phyloP scores from a whole-genome alignment of 2,797 vertebrate genomes.

The Pelobates cultripes region DNA sequence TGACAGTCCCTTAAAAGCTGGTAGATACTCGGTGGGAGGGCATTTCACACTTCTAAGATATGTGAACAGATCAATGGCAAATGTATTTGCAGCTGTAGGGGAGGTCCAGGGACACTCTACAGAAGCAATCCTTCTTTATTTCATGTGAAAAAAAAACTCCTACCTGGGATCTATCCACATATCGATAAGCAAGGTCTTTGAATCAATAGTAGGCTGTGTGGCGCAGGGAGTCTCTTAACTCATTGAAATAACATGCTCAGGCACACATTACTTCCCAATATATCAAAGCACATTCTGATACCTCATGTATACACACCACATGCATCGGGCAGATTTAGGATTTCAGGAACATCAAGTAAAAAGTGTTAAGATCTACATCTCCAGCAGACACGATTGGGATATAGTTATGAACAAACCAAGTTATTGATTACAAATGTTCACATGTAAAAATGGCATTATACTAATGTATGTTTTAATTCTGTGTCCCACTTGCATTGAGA shows the following conservation, averaged over 20 bases:
- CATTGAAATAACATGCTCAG: not conserved
- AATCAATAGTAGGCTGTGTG: not conserved
- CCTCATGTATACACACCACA: not conserved
- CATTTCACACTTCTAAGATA: slow-evolving; percentile 1
- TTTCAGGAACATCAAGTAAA: too few relatives aligned
- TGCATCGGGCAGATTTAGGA: too few relatives aligned
- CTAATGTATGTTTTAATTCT: too few relatives aligned
- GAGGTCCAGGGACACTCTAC: not conserved
- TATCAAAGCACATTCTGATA: not conserved
- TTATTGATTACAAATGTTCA: too few relatives aligned
- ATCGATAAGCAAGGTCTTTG: not conserved
- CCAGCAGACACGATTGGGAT: too few relatives aligned
- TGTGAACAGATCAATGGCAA: slow-evolving; percentile 5
- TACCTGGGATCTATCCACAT: slow-evolving; percentile 6
- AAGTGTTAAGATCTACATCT: too few relatives aligned
- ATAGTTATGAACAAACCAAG: too few relatives aligned
- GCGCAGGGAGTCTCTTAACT: not conserved
- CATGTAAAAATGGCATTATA: too few relatives aligned
- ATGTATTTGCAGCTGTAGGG: not conserved
- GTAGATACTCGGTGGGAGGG: slow-evolving; percentile 11
- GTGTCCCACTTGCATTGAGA: too few relatives aligned
- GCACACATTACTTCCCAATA: not conserved
- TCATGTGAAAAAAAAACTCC: not conserved
- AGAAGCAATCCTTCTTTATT: not conserved
- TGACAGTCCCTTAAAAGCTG: not conserved